Evolutionary conservation across 2,888 invertebrate genomes (phyloP).

Genomic region (Scaptomyza caliginosa): DNA sequence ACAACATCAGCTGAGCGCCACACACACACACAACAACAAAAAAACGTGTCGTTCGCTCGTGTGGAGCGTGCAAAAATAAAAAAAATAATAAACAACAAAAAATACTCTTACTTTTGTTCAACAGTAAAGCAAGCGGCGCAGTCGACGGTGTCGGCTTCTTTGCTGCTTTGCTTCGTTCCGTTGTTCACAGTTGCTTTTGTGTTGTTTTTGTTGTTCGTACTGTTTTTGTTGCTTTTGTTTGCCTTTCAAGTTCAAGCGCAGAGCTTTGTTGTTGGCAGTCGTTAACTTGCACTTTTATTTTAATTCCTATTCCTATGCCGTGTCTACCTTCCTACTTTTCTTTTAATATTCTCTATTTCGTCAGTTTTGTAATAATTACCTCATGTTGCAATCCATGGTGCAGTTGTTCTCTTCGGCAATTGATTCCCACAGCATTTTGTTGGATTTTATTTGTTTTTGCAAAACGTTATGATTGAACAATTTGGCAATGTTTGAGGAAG

Average conservation of each 20-base stretch:
- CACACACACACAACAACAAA: slow-evolving; percentile 46
- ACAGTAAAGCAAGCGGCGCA: slow-evolving; percentile 45
- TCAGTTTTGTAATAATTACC: slow-evolving; percentile 75
- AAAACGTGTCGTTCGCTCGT: slow-evolving; percentile 67
- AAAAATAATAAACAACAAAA: slow-evolving; percentile 40
- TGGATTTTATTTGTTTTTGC: slow-evolving; percentile 15
- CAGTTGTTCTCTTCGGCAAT: slow-evolving; percentile 82
- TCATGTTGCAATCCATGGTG: slow-evolving; percentile 83
- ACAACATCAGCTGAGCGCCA: slow-evolving; percentile 74
- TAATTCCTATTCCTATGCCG: slow-evolving; percentile 12
- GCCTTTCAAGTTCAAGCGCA: slow-evolving; percentile 54
- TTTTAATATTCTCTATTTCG: slow-evolving; percentile 12
- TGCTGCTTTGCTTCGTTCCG: slow-evolving; percentile 35
- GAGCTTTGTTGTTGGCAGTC: slow-evolving; percentile 14
- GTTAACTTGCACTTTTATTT: slow-evolving; percentile 65
- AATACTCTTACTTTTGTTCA: slow-evolving; percentile 73
- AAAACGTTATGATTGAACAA: slow-evolving; percentile 22
- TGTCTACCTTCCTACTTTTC: slow-evolving; percentile 3
- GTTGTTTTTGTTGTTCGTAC: slow-evolving; percentile 20
- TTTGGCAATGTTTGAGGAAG: slow-evolving; percentile 22
- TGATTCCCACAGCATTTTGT: slow-evolving; percentile 84
- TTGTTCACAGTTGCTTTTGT: slow-evolving; percentile 52
- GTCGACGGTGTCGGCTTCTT: slow-evolving; percentile 43
- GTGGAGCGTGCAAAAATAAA: slow-evolving; percentile 63
- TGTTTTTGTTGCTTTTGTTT: slow-evolving; percentile 25